A percentile compares a stretch with the other conserved stretches of the same genome.
phyloP scores from a whole-genome alignment of 2,113 vertebrate genomes.

The Astur gentilis region DNA sequence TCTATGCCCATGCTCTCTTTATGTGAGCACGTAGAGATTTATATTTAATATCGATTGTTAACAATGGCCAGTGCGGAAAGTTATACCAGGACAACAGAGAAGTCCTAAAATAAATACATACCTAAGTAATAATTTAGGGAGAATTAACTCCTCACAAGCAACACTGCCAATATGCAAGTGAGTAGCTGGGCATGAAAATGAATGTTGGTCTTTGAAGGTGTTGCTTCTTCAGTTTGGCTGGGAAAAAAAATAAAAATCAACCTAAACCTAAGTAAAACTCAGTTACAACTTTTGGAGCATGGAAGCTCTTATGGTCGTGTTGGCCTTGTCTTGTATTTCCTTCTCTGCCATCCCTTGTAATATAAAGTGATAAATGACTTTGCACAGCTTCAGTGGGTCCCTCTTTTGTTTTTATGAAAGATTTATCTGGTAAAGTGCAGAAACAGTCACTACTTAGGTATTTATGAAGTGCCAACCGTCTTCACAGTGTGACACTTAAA shows the following conservation, averaged over 20 bases:
- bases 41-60: not conserved
- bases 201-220: not conserved
- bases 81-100: not conserved
- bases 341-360: not conserved
- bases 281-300: not conserved
- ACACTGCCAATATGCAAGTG: not conserved
- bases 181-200: not conserved
- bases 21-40: not conserved
- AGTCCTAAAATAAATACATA: not conserved
- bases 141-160: not conserved
- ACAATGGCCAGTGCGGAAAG: not conserved
- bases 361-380: not conserved
- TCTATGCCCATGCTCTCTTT: not conserved
- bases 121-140: not conserved
- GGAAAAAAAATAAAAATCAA: not conserved
- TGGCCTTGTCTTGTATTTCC: not conserved
- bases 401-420: not conserved
- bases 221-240: not conserved
- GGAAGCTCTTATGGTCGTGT: fast-evolving
- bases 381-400: not conserved
- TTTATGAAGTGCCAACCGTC: not conserved
- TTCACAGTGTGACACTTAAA: not conserved
- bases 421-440: not conserved
- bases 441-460: not conserved
- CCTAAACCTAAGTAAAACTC: not conserved